Evolutionary conservation across 2,113 vertebrate species (phyloP), one percentile per base, ranked within the genome.

Genomic region (Ceyx cyanopectus): DNA sequence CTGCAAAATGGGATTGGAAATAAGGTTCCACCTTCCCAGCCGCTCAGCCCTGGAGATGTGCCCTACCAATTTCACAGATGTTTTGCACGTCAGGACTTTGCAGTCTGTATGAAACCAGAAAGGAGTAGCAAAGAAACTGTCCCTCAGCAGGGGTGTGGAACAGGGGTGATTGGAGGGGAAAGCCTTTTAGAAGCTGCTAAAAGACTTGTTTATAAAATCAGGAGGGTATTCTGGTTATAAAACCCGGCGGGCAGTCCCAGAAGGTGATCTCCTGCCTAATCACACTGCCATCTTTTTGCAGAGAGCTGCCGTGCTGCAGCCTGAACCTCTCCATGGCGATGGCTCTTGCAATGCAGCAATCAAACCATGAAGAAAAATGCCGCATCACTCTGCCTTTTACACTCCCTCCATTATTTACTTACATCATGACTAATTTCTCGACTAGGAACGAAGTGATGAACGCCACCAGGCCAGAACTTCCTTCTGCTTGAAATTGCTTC

Each of bases 401-500:
- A 26, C 54, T 69, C 58, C 17, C 45, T 23, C 81, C 40, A 43
- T 91, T 83, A 86, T 81, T 89, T 89, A 91, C 86, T 65, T 48
- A 48, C 82, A 84, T 61, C 56, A 51, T 67, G 81, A 85, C 34
- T 84, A 68, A 94, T 88, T 89, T 37, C 43, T 60, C 9, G 46
- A 40, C 61, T 14, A 67, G 32, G 86, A 90, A 73, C 21, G 40
- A 95, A 90, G 37, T 54, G 87, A 53, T 27, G 72, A 92, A 51
- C 29, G 10, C 22, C 56, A 54, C 56, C 12, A 2, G 45, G 51
- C 63, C 84, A 96, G 65, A 84, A n/a, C 34, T 56, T 87, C 66
- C n/a, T 84, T 70, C 43, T 53, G 53, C 73, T 81, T 68, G 81
- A 86, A 91, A 91, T 83, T 92, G 92, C 90, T 89, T 75, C 65